These are phyloP conservation scores for Phrynocephalus guinanensis DNA, from an alignment of 2,797 vertebrate genomes.

Conservation along the genomic window DNA sequence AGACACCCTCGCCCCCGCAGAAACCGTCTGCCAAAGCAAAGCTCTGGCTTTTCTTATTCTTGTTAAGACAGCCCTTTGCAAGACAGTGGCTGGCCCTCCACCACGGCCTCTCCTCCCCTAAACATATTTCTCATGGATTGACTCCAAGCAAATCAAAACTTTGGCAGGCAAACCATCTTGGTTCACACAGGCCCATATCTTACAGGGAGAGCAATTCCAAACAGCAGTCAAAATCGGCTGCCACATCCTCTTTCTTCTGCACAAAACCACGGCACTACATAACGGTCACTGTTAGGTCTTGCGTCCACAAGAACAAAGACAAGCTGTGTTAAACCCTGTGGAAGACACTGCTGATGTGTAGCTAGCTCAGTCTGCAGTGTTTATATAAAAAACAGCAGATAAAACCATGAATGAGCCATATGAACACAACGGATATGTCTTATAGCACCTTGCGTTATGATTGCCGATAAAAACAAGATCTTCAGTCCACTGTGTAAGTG, in stretches of 20 bases:
- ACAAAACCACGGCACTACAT: background rate
- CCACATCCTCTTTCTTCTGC: background rate
- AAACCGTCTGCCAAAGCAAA: conserved; percentile 13
- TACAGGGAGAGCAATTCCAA: conserved; percentile 19
- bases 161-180: conserved; percentile 38
- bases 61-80: conserved; percentile 24
- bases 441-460: background rate
- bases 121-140: conserved; percentile 32
- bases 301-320: conserved; percentile 30
- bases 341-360: background rate
- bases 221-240: conserved; percentile 9
- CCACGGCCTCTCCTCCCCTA: background rate
- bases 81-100: background rate
- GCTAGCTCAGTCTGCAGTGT: background rate
- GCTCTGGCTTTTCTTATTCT: conserved; percentile 6
- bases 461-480: background rate
- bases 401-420: background rate
- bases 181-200: conserved; percentile 25
- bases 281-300: conserved; percentile 15
- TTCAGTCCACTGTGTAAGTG: no score
- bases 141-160: conserved; percentile 43
- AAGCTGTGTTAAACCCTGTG: conserved; percentile 15
- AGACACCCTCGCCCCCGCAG: background rate
- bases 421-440: background rate
- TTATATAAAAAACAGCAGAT: background rate